Percentiles rank a stretch among this genome's conserved stretches.
Conservation (phyloP, 2,113 vertebrate species). For the Barnardius zonarius region DNA sequence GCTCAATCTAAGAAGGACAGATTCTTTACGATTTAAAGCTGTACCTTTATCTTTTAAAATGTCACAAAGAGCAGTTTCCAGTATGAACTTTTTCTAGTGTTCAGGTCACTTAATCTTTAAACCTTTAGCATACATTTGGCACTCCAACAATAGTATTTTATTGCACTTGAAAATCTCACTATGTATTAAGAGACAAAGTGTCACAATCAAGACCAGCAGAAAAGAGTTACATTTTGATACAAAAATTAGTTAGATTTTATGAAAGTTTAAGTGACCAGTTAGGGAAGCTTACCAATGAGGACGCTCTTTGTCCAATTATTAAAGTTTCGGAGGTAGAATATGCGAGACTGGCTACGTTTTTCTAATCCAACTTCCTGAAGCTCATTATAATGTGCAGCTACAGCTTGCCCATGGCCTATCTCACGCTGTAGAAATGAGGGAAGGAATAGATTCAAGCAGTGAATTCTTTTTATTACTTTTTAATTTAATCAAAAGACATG, state of each 20-base stretch:
- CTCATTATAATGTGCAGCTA: conserved; percentile 92
- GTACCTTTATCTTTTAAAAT: not conserved
- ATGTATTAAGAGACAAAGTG: not conserved
- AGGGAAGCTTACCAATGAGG: conserved; percentile 84
- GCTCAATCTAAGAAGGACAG: not conserved
- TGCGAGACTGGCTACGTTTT: conserved; percentile 87
- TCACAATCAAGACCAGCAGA: not conserved
- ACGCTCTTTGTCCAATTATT: conserved; percentile 99
- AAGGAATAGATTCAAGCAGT: not conserved
- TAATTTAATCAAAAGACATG: too few relatives aligned
- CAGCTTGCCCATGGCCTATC: conserved; percentile 81
- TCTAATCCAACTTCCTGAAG: conserved; percentile 90
- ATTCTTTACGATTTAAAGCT: not conserved
- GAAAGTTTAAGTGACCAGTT: not conserved
- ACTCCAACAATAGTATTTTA: not conserved
- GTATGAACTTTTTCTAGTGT: not conserved
- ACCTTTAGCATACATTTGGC: not conserved
- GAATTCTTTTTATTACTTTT: too few relatives aligned
- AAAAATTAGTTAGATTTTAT: not conserved
- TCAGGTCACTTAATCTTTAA: not conserved
- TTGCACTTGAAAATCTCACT: not conserved
- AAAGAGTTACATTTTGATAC: not conserved
- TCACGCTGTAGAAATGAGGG: conserved; percentile 48
- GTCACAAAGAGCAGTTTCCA: not conserved
- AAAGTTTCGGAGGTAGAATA: conserved; percentile 96